Evolutionary conservation across 2,888 invertebrate species (phyloP), one percentile per base, ranked within the genome.

Genomic region (Drosophila mulleri): DNA sequence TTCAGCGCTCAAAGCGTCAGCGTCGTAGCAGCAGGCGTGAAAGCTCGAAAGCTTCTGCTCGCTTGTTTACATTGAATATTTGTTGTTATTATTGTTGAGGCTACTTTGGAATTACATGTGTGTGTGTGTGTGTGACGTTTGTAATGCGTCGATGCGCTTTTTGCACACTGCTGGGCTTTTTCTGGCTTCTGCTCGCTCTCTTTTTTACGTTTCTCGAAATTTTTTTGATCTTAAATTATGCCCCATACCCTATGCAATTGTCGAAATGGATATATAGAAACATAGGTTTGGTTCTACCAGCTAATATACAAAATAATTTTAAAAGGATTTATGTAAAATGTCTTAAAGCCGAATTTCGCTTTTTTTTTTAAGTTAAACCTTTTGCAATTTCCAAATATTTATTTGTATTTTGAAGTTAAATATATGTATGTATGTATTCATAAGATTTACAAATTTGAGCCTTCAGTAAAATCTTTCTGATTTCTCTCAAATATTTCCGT

Each of bases 81-180:
- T 65, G 29, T 41, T 57, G 35, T 53, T 53, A 26, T 41, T 48
- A 23, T n/a, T 54, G 53, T 37, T 54, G 7, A 50, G 37, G 65
- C 44, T 61, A 61, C 50, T 57, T 37, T 60, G 11, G 29, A 20
- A 2, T 4, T 67, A 23, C 29, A 39, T 5, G 11, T 58, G 16
- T 47, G 29, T 47, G 14, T 37, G 52, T 32, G 39, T 68, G 52
- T 64, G 59, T 37, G 41, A 64, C 70, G 35, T 65, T 26, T 61
- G 67, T 16, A 47, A 47, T 44, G 45, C 56, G 44, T 50, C 81
- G 83, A 78, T 82, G 78, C 82, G 82, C 86, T 82, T 85, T 80
- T 83, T 83, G 83, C 83, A 72, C 86, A 83, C 45, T 75, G 68
- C 71, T 72, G 78, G 69, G 72, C 73, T 69, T 67, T 78, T 72